A percentile compares a stretch with the other conserved stretches of the same genome.
These are phyloP conservation scores for Tryphoninae sp. DNA, from an alignment of 2,888 invertebrate genomes.

Conservation along the genomic window DNA sequence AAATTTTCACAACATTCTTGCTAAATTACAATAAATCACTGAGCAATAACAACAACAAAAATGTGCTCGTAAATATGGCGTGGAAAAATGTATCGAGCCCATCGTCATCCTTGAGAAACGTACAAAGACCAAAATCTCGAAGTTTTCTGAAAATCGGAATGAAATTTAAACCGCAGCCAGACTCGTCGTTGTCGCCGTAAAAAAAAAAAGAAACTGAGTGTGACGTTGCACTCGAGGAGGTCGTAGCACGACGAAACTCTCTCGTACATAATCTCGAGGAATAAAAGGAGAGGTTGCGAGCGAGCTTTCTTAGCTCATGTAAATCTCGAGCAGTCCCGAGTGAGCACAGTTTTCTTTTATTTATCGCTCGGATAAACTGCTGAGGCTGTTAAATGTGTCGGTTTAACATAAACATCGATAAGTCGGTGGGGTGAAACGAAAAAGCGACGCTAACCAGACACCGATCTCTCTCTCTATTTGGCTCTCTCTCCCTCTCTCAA, in stretches of 20 bases:
- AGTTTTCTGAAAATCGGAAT: background rate
- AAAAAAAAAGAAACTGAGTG: background rate
- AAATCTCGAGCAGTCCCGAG: constrained; percentile 14
- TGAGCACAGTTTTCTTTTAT: constrained; percentile 68
- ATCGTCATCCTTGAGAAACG: background rate
- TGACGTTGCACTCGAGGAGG: background rate
- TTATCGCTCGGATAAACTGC: constrained; percentile 78
- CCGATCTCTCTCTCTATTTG: constrained; percentile 37
- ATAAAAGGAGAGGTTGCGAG: constrained; percentile 3
- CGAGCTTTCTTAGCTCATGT: background rate
- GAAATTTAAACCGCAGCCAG: background rate
- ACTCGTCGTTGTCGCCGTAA: background rate
- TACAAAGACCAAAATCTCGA: background rate
- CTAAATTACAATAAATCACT: no score
- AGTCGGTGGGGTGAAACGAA: constrained; percentile 71
- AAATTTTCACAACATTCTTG: no score
- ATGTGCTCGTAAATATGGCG: background rate
- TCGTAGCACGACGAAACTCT: background rate
- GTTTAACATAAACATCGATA: constrained; percentile 80
- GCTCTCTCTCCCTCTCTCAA: constrained; percentile 29
- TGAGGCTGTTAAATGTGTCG: constrained; percentile 76
- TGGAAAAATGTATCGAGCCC: background rate
- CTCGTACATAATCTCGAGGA: background rate
- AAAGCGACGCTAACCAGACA: constrained; percentile 76
- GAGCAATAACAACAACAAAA: no score